Base-by-base conservation (phyloP, 2,888 invertebrate genomes). In the Microdon myrmicae region DNA sequence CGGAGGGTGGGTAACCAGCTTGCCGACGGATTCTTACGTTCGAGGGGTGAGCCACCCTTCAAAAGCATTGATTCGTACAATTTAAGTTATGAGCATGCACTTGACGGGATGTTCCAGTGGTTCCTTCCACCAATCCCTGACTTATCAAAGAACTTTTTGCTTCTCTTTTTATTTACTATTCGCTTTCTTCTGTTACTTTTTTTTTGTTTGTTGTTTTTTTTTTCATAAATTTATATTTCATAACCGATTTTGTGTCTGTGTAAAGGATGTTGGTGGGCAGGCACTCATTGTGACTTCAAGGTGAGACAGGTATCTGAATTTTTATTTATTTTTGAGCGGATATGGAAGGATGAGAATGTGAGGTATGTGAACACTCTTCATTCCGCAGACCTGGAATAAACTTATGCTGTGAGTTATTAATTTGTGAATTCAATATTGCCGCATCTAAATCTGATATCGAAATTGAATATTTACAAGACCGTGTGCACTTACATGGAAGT, bases 371-470 rank as follows among this genome's bases (percentile, higher is more conserved):
- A n/a, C n/a, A n/a, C n/a, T n/a, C n/a, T n/a, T n/a, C n/a, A n/a
- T n/a, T n/a, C n/a, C n/a, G n/a, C n/a, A n/a, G n/a, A n/a, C n/a
- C n/a, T n/a, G n/a, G n/a, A n/a, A n/a, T n/a, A n/a, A n/a, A n/a
- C n/a, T n/a, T n/a, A n/a, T n/a, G n/a, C n/a, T n/a, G n/a, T n/a
- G n/a, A n/a, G n/a, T n/a, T n/a, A n/a, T n/a, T n/a, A n/a, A n/a
- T n/a, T n/a, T n/a, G n/a, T n/a, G n/a, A n/a, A n/a, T n/a, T n/a
- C 38, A 16, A 48, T 39, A 49, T 20, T 29, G 12, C 44, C 44
- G 61, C 41, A 51, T 39, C 45, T 28, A 56, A 64, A 64, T 64
- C 51, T 58, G 58, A 58, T 56, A 58, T 64, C 51, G n/a, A n/a
- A n/a, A n/a, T n/a, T 51, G 39, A 22, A 29, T 51, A 48, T 41